A percentile compares a stretch with the other conserved stretches of the same genome.
Evolutionary conservation across 2,888 invertebrate genomes (phyloP).

Genomic region (Sphaeridia pumilis): DNA sequence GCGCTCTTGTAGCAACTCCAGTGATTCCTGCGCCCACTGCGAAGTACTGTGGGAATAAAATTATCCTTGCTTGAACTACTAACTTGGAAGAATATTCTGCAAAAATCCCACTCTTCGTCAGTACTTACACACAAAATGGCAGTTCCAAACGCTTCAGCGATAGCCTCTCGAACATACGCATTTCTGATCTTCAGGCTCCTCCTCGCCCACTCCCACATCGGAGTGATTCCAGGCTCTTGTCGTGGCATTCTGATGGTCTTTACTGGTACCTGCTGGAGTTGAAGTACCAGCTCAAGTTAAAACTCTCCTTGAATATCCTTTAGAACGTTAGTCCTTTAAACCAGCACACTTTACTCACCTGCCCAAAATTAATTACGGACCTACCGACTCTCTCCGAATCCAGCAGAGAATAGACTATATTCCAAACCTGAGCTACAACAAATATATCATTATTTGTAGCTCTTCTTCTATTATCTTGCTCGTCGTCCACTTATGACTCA

Average conservation of each 20-base stretch:
- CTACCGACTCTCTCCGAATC: too few species aligned
- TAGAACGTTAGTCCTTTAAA: too few species aligned
- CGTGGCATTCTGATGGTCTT: neutral
- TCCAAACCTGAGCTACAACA: too few species aligned
- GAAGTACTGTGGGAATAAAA: slow-evolving; percentile 19
- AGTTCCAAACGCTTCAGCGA: slow-evolving; percentile 26
- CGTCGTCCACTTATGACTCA: too few species aligned
- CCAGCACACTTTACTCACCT: too few species aligned
- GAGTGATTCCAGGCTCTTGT: slow-evolving; percentile 17
- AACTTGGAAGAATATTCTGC: neutral
- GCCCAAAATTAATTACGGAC: too few species aligned
- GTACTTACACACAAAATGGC: slow-evolving; percentile 22
- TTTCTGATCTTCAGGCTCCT: slow-evolving; percentile 14
- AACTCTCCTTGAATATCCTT: too few species aligned
- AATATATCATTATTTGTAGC: too few species aligned
- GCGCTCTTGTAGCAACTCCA: neutral
- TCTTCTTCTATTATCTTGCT: too few species aligned
- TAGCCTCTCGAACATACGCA: slow-evolving; percentile 16
- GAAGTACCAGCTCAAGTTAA: too few species aligned
- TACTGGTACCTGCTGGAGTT: too few species aligned
- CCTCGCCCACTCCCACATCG: slow-evolving; percentile 17
- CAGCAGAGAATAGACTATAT: neutral
- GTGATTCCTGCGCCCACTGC: slow-evolving; percentile 17
- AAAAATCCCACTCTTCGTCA: neutral
- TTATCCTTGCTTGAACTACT: too few species aligned